Evolutionary conservation across 2,113 vertebrate genomes (phyloP), one percentile per base, ranked within the genome.

Genomic region (Butorides virescens): DNA sequence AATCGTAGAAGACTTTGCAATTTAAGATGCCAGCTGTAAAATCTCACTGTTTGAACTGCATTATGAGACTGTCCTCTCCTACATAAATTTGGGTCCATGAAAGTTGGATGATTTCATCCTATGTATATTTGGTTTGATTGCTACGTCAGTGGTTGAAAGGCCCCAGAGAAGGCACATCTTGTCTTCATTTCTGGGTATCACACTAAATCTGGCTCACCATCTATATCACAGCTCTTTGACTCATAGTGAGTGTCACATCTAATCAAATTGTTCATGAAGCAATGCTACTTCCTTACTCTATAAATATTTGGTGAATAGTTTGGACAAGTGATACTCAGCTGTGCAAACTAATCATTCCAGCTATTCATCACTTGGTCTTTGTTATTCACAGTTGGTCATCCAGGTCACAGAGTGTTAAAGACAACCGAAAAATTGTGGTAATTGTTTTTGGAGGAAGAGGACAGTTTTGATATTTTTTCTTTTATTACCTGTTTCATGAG

Each of bases 291-390:
- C 85, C 81, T 88, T 94, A 44, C 74, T 95, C 84, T 78, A 79
- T 85, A 97, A 96, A 95, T 95, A 94, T 95, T 95, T 91, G 77
- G 87, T 77, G 91, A 95, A 94, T 86, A 87, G 46, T 88, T 91
- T 88, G 89, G 63, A 92, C 87, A 95, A 96, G 84, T 95, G 89
- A 80, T 95, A 90, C 42, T 95, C 89, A 94, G 84, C 58, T 90
- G 77, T 93, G 88, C 92, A 94, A 97, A 92, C 88, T 91, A 87
- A 89, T 87, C 92, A 93, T 91, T 92, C 86, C 80, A 87, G 73
- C 80, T 88, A 78, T 91, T 95, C 92, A 82, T 93, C 88, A 90
- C 86, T 93, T 8, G 9, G 25, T 85, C 74, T 73, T 85, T 82
- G 46, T 75, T 82, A 91, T 59, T 94, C 93, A 66, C 80, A 91